A percentile compares a stretch with the other conserved stretches of the same genome.
Conservation (phyloP, 1,140 invertebrate genomes). For the Parapsyche elsis region DNA sequence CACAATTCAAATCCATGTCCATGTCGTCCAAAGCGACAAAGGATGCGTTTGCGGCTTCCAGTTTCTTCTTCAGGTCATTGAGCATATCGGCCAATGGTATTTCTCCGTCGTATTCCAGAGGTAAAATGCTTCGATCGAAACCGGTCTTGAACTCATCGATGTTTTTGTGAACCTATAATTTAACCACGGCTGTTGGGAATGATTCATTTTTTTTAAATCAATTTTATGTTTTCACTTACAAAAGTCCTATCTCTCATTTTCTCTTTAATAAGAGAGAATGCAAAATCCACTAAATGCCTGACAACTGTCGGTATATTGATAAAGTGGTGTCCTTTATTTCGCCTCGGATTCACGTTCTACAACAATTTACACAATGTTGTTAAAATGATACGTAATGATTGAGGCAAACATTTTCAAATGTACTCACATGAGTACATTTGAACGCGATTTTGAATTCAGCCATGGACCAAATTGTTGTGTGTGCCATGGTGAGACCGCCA, state of each 20-base stretch:
- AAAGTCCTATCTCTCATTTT: slow-evolving; percentile 78
- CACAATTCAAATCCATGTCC: slow-evolving; percentile 76
- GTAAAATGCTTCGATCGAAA: slow-evolving; percentile 79
- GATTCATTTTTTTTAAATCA: too few species aligned
- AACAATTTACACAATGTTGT: too few species aligned
- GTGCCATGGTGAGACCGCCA: slow-evolving; percentile 82
- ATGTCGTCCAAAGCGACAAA: slow-evolving; percentile 81
- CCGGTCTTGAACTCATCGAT: slow-evolving; percentile 75
- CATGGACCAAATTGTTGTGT: slow-evolving; percentile 83
- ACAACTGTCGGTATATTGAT: slow-evolving; percentile 83
- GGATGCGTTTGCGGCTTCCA: slow-evolving; percentile 73
- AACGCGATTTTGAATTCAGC: slow-evolving; percentile 81
- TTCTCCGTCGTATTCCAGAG: slow-evolving; percentile 87
- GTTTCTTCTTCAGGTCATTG: slow-evolving; percentile 75
- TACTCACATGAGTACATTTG: slow-evolving; percentile 78
- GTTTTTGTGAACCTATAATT: slow-evolving; percentile 75
- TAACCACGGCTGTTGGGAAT: not conserved
- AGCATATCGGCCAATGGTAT: slow-evolving; percentile 85
- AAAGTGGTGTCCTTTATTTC: slow-evolving; percentile 87
- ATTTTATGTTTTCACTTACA: not conserved
- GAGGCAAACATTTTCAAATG: too few species aligned
- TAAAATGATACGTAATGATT: too few species aligned
- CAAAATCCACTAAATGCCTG: slow-evolving; percentile 82
- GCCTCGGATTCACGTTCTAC: slow-evolving; percentile 87
- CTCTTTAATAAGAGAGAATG: slow-evolving; percentile 80